A percentile compares a stretch with the other conserved stretches of the same genome.
Conservation (phyloP, 2,888 invertebrate genomes). For the Loripinus fragilis region DNA sequence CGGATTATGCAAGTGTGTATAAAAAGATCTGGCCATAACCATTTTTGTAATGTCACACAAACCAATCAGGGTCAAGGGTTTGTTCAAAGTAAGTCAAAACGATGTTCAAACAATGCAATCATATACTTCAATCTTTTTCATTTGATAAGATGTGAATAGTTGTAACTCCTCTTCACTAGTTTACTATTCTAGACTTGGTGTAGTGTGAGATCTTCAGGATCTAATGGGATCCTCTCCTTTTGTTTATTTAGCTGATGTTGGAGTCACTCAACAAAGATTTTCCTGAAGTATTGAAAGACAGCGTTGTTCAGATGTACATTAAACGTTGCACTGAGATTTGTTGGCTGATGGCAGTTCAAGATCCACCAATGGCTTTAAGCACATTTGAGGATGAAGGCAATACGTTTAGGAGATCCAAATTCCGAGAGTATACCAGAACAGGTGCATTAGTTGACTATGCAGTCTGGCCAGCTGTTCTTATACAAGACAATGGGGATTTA, state of each 20-base stretch:
- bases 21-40: no score
- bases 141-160: no score
- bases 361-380: neutral
- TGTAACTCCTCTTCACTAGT: no score
- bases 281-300: neutral
- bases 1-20: no score
- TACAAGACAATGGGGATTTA: neutral
- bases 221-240: no score
- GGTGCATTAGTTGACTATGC: neutral
- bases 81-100: no score
- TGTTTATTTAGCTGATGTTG: neutral
- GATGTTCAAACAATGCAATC: no score
- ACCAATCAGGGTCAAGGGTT: no score
- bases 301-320: neutral
- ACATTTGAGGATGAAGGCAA: neutral
- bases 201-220: no score
- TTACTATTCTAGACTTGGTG: no score
- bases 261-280: neutral
- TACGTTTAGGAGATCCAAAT: neutral
- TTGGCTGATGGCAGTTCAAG: slow-evolving; percentile 20
- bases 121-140: no score
- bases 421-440: neutral
- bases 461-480: slow-evolving; percentile 4
- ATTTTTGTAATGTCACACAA: no score
- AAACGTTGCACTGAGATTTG: slow-evolving; percentile 3